Conservation (phyloP, 1,140 invertebrate species). For the Neodiprion virginianus region DNA sequence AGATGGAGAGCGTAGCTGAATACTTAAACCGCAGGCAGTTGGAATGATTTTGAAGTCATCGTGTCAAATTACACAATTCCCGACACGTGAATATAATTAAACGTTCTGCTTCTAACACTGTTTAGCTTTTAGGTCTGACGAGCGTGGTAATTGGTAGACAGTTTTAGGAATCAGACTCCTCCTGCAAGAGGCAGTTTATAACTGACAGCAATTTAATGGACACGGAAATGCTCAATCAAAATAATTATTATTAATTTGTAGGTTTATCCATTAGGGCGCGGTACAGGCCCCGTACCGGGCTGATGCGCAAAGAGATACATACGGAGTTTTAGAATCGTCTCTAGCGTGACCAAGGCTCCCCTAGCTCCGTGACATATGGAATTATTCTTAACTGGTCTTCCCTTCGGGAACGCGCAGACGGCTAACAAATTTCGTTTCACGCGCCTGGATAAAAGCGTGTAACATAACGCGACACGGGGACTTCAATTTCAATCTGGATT, state of each 20-base stretch:
- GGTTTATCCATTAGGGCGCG: constrained; percentile 8
- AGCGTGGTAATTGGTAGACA: constrained; percentile 40
- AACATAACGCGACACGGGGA: not conserved
- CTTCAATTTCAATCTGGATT: constrained; percentile 4
- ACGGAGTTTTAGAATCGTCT: not conserved
- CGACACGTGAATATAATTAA: constrained; percentile 2
- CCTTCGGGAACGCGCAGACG: not conserved
- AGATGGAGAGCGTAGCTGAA: not conserved
- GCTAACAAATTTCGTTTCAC: constrained; percentile 5
- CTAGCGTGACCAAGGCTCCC: constrained; percentile 3
- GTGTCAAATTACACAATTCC: not conserved
- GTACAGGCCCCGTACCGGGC: not conserved
- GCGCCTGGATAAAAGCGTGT: not conserved
- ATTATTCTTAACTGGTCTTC: constrained; percentile 7
- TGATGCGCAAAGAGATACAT: not conserved
- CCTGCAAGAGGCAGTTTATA: constrained; percentile 34
- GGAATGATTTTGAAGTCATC: not conserved
- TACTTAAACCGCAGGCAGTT: not conserved
- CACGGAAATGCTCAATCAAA: constrained; percentile 49
- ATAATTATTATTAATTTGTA: constrained; percentile 51
- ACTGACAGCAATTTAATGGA: constrained; percentile 35
- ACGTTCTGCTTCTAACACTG: not conserved
- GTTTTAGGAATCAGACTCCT: constrained; percentile 10
- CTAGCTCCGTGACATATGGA: not conserved
- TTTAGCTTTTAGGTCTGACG: constrained; percentile 15